These are phyloP conservation scores for Apodemia zela DNA, from an alignment of 2,888 invertebrate genomes.

Conservation along the genomic window DNA sequence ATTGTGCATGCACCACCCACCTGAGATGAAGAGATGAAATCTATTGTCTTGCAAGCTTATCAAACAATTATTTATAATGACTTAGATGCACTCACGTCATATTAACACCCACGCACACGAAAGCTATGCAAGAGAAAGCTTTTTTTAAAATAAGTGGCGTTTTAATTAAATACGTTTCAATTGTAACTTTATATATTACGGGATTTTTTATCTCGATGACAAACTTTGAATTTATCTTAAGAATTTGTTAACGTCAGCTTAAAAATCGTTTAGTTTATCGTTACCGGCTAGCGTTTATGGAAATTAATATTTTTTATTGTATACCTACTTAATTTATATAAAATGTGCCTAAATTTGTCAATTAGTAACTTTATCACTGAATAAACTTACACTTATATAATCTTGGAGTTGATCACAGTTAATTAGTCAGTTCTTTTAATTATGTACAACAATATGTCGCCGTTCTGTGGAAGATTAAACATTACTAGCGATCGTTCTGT, in stretches of 20 bases:
- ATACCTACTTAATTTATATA: not conserved
- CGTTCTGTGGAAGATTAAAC: not conserved
- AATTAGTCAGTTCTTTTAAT: not conserved
- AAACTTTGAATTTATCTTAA: not conserved
- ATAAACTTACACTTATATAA: not conserved
- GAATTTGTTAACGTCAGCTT: not conserved
- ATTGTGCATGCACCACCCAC: slow-evolving; percentile 26
- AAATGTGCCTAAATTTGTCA: not conserved
- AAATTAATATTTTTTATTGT: not conserved
- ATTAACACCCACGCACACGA: slow-evolving; percentile 52
- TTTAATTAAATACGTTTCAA: slow-evolving; percentile 3
- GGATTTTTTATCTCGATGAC: not conserved
- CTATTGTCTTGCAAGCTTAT: slow-evolving; percentile 67
- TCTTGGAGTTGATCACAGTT: not conserved
- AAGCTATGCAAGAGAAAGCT: slow-evolving; percentile 10
- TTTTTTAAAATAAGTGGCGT: not conserved
- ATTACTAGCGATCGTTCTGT: no score
- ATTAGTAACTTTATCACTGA: not conserved
- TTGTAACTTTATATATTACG: not conserved
- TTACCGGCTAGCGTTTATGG: not conserved
- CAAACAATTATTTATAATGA: slow-evolving; percentile 72
- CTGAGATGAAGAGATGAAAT: slow-evolving; percentile 39
- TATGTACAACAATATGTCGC: not conserved
- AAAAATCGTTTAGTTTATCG: not conserved
- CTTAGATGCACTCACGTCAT: slow-evolving; percentile 54